Evolutionary conservation across 2,888 invertebrate genomes (phyloP).

Genomic region (Notodonta dromedarius): DNA sequence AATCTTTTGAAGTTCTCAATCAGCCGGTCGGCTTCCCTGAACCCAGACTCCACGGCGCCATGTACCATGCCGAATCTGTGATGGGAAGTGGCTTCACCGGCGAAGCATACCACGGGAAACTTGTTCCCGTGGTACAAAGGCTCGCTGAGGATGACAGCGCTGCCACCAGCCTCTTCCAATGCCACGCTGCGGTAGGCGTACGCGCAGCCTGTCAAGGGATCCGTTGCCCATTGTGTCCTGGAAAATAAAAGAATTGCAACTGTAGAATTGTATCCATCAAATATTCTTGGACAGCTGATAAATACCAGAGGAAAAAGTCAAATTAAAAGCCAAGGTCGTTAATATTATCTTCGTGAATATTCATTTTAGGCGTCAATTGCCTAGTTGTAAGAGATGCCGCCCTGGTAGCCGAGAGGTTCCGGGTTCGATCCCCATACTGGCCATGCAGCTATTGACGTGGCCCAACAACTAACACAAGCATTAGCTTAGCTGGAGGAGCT

Average conservation of each 20-base stretch:
- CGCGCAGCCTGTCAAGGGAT: constrained; percentile 85
- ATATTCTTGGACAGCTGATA: too few relatives aligned
- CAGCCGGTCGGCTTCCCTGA: constrained; percentile 88
- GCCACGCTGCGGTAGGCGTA: constrained; percentile 86
- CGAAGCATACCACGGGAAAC: constrained; percentile 85
- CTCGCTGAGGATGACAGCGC: constrained; percentile 80
- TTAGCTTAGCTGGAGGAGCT: too few relatives aligned
- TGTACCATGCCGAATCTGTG: constrained; percentile 88
- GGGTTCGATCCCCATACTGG: too few relatives aligned
- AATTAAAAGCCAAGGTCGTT: too few relatives aligned
- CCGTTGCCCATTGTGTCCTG: constrained; percentile 87
- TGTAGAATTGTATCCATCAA: too few relatives aligned
- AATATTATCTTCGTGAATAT: too few relatives aligned
- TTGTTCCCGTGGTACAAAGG: constrained; percentile 71
- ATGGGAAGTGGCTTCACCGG: constrained; percentile 87
- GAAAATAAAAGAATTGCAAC: constrained; percentile 25
- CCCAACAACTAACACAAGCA: too few relatives aligned
- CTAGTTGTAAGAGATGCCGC: too few relatives aligned
- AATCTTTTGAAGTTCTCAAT: constrained; percentile 55
- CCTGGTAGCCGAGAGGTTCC: too few relatives aligned
- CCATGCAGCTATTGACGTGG: too few relatives aligned
- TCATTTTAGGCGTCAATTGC: too few relatives aligned
- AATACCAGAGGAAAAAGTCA: too few relatives aligned
- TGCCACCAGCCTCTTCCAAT: constrained; percentile 81
- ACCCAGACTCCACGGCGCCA: constrained; percentile 90